Evolutionary conservation across 2,888 invertebrate species (phyloP), one percentile per base, ranked within the genome.

Genomic region (Trissolcus japonicus): DNA sequence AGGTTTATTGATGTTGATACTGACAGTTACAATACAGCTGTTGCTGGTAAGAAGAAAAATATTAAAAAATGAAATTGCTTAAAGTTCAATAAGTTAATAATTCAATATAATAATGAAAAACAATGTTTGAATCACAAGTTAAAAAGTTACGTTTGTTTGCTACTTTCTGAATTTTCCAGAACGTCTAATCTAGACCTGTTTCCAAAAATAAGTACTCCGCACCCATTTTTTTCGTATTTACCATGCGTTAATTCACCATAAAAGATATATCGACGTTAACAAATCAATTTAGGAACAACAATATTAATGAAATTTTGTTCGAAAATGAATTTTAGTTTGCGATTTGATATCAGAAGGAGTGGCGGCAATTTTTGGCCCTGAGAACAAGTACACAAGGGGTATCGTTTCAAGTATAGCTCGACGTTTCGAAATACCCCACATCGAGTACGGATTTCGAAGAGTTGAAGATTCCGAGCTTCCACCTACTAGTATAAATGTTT

Each of bases 291-390:
- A 19, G 1, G 2, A 6, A 25, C 4, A 25, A 25, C 4, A 25
- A 25, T 48, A 48, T 17, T 51, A 46, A 46, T n/a, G 14, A 46
- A 14, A 46, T 46, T 14, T 1, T 6, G 16, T 46, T 46, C 14
- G 35, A 46, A 59, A 21, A 40, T 48, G 17, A 51, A 7, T 71
- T 60, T 3, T 91, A 97, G 97, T 96, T 71, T 98, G 97, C 88
- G 95, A 95, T 85, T 92, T 97, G 63, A 90, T 95, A 76, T 91
- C 94, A 82, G 94, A 94, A 83, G 97, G 98, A 13, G 95, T 98
- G 62, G 97, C 95, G 4, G 97, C 96, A 51, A 95, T 98, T 85
- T 96, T 98, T 85, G 98, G 98, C 1, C 97, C 98, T 6, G 94
- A 95, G 87, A 95, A 95, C 54, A 92, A 94, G 1, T 94, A 95